A percentile compares a stretch with the other conserved stretches of the same genome.
Conservation (phyloP, 2,113 vertebrate species). For the Vanacampus margaritifer region DNA sequence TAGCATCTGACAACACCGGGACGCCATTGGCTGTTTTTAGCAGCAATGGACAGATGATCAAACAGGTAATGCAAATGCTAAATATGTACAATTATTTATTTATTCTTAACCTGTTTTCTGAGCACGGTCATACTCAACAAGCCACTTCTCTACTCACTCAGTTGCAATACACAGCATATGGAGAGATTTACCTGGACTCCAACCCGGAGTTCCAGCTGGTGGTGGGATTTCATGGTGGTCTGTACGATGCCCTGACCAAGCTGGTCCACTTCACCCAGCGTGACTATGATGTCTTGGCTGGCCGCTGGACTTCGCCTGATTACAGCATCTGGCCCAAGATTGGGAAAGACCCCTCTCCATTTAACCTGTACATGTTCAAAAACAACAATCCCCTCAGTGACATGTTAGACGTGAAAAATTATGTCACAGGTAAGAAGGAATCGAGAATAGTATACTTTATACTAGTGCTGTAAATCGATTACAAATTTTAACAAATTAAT, state of each 20-base stretch:
- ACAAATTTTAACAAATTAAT: neutral
- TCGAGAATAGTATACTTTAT: neutral
- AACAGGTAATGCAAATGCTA: constrained; percentile 71
- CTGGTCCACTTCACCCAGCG: constrained; percentile 96
- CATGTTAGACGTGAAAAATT: constrained; percentile 94
- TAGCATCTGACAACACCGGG: constrained; percentile 95
- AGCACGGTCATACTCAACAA: neutral
- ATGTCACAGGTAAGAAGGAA: constrained; percentile 85
- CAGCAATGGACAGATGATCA: constrained; percentile 98
- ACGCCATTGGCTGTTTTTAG: constrained; percentile 96
- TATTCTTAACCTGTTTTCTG: neutral
- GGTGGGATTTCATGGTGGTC: constrained; percentile 95
- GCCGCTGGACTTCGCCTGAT: constrained; percentile 96
- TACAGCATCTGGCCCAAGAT: constrained; percentile 95
- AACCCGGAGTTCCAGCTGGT: constrained; percentile 97
- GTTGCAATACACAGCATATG: constrained; percentile 95
- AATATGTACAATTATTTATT: neutral
- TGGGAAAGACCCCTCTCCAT: constrained; percentile 88
- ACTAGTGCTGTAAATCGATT: no score
- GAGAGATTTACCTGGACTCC: constrained; percentile 94
- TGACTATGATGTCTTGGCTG: constrained; percentile 94
- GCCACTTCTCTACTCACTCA: constrained; percentile 17
- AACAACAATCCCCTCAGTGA: constrained; percentile 99
- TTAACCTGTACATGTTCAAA: constrained; percentile 98
- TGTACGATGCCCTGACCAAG: constrained; percentile 93